A percentile compares a stretch with the other conserved stretches of the same genome.
These are phyloP conservation scores for Ochotona curzoniae DNA, from an alignment of 2,113 vertebrate genomes.

Conservation along the genomic window DNA sequence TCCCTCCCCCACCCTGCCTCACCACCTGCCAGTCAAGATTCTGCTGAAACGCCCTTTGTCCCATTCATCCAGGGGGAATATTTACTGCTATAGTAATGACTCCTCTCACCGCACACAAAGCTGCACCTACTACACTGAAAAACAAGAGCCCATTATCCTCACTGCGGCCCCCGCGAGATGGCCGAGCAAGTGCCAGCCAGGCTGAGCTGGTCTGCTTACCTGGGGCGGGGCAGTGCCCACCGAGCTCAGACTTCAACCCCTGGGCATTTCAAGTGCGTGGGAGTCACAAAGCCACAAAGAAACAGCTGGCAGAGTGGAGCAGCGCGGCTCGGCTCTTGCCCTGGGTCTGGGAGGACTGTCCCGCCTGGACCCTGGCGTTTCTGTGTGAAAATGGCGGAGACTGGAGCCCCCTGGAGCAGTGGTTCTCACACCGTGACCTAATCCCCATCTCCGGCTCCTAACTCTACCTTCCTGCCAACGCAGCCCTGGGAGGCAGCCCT, in stretches of 20 bases:
- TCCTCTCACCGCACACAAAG: not conserved
- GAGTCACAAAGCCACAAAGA: not conserved
- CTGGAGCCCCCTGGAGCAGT: accelerated
- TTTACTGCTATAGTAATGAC: not conserved
- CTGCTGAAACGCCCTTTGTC: constrained; percentile 38
- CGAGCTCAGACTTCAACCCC: not conserved
- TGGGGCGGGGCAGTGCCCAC: not conserved
- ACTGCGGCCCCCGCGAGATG: accelerated
- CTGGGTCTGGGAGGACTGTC: accelerated
- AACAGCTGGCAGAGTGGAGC: not conserved
- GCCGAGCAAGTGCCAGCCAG: accelerated
- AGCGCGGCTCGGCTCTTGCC: not conserved
- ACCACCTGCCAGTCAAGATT: not conserved
- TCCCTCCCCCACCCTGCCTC: no score
- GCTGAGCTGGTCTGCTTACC: accelerated
- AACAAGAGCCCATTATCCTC: constrained; percentile 57
- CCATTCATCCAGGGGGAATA: not conserved
- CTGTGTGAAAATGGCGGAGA: not conserved
- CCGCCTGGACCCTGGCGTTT: not conserved
- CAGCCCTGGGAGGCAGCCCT: no score
- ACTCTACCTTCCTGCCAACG: no score
- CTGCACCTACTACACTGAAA: not conserved
- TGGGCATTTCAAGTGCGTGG: not conserved
- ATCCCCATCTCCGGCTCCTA: no score
- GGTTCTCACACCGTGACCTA: not conserved